A percentile compares a stretch with the other conserved stretches of the same genome.
Evolutionary conservation across 2,797 vertebrate genomes (phyloP).

Genomic region (Mionectes olivaceus): DNA sequence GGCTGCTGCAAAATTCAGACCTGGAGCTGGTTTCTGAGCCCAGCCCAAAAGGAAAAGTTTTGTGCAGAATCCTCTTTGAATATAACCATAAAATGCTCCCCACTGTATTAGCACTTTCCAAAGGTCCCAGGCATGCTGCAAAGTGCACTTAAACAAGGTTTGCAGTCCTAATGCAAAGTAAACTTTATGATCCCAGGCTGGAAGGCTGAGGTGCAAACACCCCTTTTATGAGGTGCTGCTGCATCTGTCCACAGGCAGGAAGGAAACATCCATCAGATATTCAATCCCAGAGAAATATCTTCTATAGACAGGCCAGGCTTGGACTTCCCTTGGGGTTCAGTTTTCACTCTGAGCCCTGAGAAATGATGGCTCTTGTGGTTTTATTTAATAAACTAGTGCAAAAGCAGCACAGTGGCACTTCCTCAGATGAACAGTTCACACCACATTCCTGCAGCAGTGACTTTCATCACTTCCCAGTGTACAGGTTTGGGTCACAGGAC

Average conservation of each 20-base stretch:
- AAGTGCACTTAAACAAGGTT: not conserved
- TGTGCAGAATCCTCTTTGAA: not conserved
- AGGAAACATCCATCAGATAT: constrained; percentile 27
- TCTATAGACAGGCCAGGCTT: not conserved
- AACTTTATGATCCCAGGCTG: not conserved
- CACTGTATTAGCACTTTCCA: not conserved
- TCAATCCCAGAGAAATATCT: not conserved
- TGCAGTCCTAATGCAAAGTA: not conserved
- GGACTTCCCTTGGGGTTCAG: not conserved
- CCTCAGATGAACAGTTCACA: not conserved
- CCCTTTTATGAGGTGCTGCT: constrained; percentile 39
- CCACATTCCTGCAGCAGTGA: not conserved
- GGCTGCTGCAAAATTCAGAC: not conserved
- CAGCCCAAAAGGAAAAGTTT: not conserved
- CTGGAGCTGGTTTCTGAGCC: not conserved
- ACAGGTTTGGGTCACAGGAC: not conserved
- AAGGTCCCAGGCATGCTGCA: not conserved
- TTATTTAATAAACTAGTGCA: not conserved
- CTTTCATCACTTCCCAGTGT: not conserved
- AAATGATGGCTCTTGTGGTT: not conserved
- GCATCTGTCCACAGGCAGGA: not conserved
- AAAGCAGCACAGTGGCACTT: not conserved
- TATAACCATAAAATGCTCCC: not conserved
- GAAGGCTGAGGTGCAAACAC: constrained; percentile 41
- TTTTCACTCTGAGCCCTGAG: not conserved